Percentiles rank a stretch among this genome's conserved stretches.
phyloP scores from a whole-genome alignment of 2,888 invertebrate species.

The Boloria euphrosyne region DNA sequence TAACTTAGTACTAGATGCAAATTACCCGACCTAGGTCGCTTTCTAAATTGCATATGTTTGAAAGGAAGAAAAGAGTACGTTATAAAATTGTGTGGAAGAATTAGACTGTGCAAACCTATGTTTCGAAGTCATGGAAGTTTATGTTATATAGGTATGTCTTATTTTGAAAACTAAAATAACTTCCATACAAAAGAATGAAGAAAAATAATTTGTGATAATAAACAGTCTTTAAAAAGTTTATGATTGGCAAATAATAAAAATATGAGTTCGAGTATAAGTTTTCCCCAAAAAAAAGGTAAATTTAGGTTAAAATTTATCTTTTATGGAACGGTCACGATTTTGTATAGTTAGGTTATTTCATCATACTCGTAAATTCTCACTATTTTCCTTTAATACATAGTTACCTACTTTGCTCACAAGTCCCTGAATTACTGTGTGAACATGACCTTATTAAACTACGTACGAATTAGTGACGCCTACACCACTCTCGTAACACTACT shows the following conservation, averaged over 20 bases:
- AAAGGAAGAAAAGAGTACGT: constrained; percentile 10
- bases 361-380: not conserved
- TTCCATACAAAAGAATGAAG: no score
- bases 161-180: no score
- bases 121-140: no score
- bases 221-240: no score
- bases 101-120: not conserved
- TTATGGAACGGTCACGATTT: no score
- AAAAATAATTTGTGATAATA: no score
- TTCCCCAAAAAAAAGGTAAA: no score
- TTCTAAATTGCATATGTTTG: constrained; percentile 14
- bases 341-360: not conserved
- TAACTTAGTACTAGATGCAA: constrained; percentile 23
- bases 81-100: not conserved
- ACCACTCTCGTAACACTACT: constrained; percentile 18
- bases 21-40: constrained; percentile 28
- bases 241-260: not conserved
- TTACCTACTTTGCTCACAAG: constrained; percentile 11
- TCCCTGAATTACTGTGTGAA: constrained; percentile 17
- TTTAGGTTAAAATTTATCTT: no score
- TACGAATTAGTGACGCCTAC: constrained; percentile 22
- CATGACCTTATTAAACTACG: constrained; percentile 20
- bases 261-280: not conserved
- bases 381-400: not conserved
- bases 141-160: no score